Base-by-base conservation (phyloP, 2,797 vertebrate genomes). In the Eutrigla gurnardus region DNA sequence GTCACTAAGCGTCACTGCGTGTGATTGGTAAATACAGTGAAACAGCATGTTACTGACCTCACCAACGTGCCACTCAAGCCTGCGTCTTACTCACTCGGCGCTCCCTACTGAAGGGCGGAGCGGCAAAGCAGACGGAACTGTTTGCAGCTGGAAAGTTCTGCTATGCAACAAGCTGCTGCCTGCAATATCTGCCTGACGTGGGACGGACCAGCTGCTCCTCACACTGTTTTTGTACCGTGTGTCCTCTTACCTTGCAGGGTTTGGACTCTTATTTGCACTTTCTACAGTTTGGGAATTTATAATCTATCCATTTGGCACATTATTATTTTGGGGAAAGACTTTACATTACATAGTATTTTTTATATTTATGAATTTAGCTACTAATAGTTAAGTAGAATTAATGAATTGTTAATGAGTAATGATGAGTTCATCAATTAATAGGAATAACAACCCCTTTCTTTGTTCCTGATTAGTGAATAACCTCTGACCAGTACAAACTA, bases 51-150 rank as follows among this genome's bases (percentile, higher is more conserved):
- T 66, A 45, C 43, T 80, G 46, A 47, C 50, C 58, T 64, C 59
- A 50, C 46, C 2, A 4, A 58, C 64, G 60, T 65, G 52, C 43
- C 43, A 50, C 32, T 60, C 65, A 77, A 62, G 76, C 63, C 46
- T 46, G n/a, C 36, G 67, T 80, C 54, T 78, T 17, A 81, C 54
- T 84, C 72, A 84, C 66, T 50, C 77, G 84, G 60, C 86, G 81
- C 84, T 72, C 61, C 81, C 65, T 73, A 6, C 67, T 66, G 33
- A 58, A 70, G 39, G 78, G 70, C 1, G 55, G 54, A 73, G 40
- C 65, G 60, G 73, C 37, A 62, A 45, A 59, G 36, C 6, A 49
- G 10, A 75, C 43, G 67, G 10, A 73, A 81, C 33, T 17, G 33
- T 74, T 61, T 61, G 45, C 72, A 86, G 77, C 59, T 73, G 75